Conservation (phyloP, 2,113 vertebrate genomes). For the Lichenostomus cassidix region DNA sequence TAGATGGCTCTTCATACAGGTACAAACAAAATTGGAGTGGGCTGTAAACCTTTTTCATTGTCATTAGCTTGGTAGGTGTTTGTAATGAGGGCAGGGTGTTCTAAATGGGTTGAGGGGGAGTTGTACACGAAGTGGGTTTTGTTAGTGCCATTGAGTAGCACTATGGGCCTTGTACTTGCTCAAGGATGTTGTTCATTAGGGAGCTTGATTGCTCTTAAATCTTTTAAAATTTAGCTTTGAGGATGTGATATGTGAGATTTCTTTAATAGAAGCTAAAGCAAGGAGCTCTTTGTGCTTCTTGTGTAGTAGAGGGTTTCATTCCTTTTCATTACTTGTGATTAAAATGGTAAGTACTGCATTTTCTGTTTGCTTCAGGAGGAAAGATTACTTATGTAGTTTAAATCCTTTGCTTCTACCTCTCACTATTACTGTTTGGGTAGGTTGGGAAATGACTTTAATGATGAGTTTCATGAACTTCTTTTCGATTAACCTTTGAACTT, state of each 20-base stretch:
- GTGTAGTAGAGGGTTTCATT: not conserved
- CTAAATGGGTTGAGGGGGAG: not conserved
- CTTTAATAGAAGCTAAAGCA: not conserved
- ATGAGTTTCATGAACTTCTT: not conserved
- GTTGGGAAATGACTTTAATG: not conserved
- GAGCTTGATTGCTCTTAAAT: not conserved
- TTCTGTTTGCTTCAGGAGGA: not conserved
- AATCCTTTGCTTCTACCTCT: not conserved
- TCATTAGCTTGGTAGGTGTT: not conserved
- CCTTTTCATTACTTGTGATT: not conserved
- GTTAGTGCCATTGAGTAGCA: not conserved
- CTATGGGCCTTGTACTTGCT: accelerated
- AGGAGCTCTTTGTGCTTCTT: not conserved
- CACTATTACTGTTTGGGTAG: not conserved
- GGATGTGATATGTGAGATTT: not conserved
- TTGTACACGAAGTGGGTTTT: accelerated
- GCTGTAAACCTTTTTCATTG: not conserved
- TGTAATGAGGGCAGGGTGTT: not conserved
- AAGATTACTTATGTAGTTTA: not conserved
- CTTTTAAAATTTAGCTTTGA: not conserved
- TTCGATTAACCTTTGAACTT: slow-evolving; percentile 36
- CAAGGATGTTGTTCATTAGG: not conserved
- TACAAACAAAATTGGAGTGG: not conserved
- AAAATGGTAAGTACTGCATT: not conserved
- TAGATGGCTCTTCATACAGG: not conserved